phyloP scores from a whole-genome alignment of 2,113 vertebrate genomes.

The Oreocharis arfaki region DNA sequence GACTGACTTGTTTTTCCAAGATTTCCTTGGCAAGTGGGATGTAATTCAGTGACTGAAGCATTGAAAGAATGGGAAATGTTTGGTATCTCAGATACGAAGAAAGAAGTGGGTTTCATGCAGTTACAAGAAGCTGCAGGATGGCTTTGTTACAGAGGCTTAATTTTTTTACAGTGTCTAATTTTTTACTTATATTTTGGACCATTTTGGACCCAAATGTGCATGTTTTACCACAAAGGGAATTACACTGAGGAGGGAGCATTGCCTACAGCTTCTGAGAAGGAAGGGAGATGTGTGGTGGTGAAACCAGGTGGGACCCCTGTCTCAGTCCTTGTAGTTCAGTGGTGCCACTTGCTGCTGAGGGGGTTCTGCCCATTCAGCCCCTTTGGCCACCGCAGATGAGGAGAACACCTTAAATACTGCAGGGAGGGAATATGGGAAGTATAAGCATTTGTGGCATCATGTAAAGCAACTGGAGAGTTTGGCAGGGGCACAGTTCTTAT shows the following conservation, averaged over 20 bases:
- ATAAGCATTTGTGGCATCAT: not conserved
- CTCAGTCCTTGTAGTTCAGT: not conserved
- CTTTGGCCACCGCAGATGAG: too few relatives aligned
- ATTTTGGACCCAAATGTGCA: not conserved
- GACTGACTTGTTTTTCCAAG: not conserved
- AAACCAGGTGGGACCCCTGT: not conserved
- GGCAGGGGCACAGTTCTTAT: slow-evolving; percentile 1
- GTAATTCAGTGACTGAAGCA: not conserved
- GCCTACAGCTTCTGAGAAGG: not conserved
- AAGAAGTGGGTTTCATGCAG: not conserved
- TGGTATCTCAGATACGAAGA: not conserved
- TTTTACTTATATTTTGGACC: not conserved
- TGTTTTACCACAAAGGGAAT: not conserved
- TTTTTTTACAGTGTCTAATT: not conserved
- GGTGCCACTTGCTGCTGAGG: not conserved
- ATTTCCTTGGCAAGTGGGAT: not conserved
- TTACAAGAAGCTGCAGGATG: not conserved
- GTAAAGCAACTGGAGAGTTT: not conserved
- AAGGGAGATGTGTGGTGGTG: not conserved
- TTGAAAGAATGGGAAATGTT: not conserved
- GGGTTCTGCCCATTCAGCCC: too few relatives aligned
- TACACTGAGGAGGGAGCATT: not conserved
- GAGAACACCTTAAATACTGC: not conserved
- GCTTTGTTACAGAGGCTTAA: not conserved
- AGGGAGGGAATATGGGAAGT: not conserved